A percentile compares a stretch with the other conserved stretches of the same genome.
These are phyloP conservation scores for Drosophila greeni DNA, from an alignment of 2,888 invertebrate genomes.

Conservation along the genomic window DNA sequence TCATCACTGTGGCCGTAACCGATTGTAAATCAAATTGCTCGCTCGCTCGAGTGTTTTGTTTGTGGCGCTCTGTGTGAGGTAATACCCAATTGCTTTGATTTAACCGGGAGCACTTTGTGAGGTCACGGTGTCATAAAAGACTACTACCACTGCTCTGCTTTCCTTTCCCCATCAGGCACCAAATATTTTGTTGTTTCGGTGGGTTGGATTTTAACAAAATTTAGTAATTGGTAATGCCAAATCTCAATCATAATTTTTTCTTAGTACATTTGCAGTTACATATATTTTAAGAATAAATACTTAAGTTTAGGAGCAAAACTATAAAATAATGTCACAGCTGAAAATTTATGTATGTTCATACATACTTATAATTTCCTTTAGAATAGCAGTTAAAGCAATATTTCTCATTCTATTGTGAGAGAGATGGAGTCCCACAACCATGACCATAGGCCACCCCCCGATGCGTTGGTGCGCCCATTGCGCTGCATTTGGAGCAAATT, in stretches of 20 bases:
- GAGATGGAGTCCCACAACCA: not conserved
- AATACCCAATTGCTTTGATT: constrained; percentile 37
- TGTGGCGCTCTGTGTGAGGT: constrained; percentile 35
- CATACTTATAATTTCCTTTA: not conserved
- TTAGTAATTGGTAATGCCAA: not conserved
- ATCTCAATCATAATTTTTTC: not conserved
- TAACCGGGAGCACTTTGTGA: constrained; percentile 34
- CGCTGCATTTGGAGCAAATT: constrained; percentile 46
- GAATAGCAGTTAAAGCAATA: not conserved
- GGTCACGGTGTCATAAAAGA: constrained; percentile 27
- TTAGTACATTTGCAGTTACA: not conserved
- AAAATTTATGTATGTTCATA: no score
- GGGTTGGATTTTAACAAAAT: not conserved
- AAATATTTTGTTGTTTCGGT: not conserved
- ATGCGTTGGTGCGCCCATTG: constrained; percentile 11
- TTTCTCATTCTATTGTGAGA: not conserved
- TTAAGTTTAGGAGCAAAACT: no score
- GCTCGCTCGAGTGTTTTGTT: constrained; percentile 19
- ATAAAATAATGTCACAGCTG: no score
- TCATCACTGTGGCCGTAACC: constrained; percentile 23
- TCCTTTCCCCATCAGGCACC: constrained; percentile 4
- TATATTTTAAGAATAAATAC: not conserved
- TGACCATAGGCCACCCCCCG: constrained; percentile 6
- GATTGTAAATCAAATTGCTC: constrained; percentile 44
- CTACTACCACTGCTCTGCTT: constrained; percentile 3